These are phyloP conservation scores for Stenolophus ochropezus DNA, from an alignment of 2,888 invertebrate species.

Conservation along the genomic window DNA sequence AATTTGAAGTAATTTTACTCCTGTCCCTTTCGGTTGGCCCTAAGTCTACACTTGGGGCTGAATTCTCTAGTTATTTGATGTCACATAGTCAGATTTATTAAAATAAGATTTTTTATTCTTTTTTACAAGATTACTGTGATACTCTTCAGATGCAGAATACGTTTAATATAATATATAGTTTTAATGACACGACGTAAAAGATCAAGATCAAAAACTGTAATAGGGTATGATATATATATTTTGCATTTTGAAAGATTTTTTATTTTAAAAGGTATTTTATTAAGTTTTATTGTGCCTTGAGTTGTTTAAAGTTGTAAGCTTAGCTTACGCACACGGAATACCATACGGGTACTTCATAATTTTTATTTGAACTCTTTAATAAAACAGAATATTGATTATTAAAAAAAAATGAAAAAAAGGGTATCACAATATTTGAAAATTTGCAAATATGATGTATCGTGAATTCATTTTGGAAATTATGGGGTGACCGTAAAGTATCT, in stretches of 20 bases:
- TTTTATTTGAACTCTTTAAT: no score
- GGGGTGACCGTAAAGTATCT: background rate
- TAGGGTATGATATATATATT: conserved; percentile 54
- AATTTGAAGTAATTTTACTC: conserved; percentile 10
- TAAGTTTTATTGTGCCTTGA: conserved; percentile 35
- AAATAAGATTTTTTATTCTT: conserved; percentile 60
- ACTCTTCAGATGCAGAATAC: conserved; percentile 60
- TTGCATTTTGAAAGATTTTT: conserved; percentile 54
- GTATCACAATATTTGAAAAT: background rate
- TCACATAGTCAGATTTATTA: conserved; percentile 60
- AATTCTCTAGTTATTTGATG: conserved; percentile 56
- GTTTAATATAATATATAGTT: conserved; percentile 60
- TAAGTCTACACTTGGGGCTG: background rate
- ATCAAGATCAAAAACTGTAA: conserved; percentile 52
- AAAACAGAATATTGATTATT: no score
- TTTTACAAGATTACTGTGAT: conserved; percentile 61
- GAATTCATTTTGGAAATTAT: background rate
- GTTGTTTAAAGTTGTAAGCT: conserved; percentile 38
- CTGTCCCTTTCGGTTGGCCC: conserved; percentile 2
- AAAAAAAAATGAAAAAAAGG: no score
- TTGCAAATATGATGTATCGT: no score
- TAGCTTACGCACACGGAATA: conserved; percentile 13
- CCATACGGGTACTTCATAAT: background rate
- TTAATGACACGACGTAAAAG: conserved; percentile 55
- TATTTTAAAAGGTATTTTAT: conserved; percentile 46